These are phyloP conservation scores for Siderastrea radians DNA, from an alignment of 92 coral and sea anemone species.

Conservation along the genomic window DNA sequence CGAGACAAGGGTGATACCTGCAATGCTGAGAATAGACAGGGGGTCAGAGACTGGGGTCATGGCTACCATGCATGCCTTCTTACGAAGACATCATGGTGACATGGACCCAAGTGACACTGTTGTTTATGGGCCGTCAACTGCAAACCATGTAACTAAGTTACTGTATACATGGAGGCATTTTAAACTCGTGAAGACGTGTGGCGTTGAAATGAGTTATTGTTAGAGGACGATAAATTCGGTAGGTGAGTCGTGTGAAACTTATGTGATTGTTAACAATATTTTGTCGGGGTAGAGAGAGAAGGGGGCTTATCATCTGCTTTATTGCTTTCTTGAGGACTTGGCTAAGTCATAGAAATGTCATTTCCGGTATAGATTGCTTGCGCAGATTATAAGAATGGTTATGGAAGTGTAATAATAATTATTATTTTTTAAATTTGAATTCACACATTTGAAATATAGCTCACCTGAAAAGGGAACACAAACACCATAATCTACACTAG, in stretches of 20 bases:
- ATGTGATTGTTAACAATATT: not conserved
- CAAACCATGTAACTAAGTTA: too few relatives aligned
- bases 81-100: conserved; percentile 62
- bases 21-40: conserved; percentile 69
- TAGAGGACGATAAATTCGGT: too few relatives aligned
- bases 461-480: too few relatives aligned
- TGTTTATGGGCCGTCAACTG: conserved; percentile 53
- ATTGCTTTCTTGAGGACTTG: conserved; percentile 17
- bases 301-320: conserved; percentile 6
- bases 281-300: conserved; percentile 11
- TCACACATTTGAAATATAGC: too few relatives aligned
- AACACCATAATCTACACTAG: too few relatives aligned
- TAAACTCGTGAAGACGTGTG: too few relatives aligned
- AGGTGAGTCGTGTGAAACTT: too few relatives aligned
- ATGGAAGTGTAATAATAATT: too few relatives aligned
- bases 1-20: conserved; percentile 59
- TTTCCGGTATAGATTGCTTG: conserved; percentile 9
- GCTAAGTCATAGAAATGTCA: conserved; percentile 14
- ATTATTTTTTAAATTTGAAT: too few relatives aligned
- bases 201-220: too few relatives aligned
- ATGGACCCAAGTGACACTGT: conserved; percentile 66
- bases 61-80: conserved; percentile 76
- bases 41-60: conserved; percentile 76
- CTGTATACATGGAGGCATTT: too few relatives aligned
- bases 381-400: not conserved